A percentile compares a stretch with the other conserved stretches of the same genome.
phyloP scores from a whole-genome alignment of 2,797 vertebrate genomes.

The Lophius americanus region DNA sequence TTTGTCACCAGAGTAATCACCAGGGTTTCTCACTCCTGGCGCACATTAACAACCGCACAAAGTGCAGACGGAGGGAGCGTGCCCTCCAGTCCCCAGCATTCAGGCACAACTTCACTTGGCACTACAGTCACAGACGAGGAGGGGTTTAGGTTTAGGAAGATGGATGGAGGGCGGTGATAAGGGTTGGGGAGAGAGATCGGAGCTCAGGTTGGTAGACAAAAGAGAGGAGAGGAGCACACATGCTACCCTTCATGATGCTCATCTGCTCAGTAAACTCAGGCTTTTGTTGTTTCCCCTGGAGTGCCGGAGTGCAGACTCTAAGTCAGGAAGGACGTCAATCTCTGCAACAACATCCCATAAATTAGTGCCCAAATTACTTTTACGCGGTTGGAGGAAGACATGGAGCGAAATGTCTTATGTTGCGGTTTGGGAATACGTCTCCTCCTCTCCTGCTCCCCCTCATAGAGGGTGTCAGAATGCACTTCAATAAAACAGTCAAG shows the following conservation, averaged over 20 bases:
- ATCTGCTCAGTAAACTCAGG: constrained; percentile 76
- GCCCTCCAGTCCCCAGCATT: constrained; percentile 65
- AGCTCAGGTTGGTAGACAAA: constrained; percentile 71
- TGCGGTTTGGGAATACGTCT: constrained; percentile 70
- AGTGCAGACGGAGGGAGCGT: constrained; percentile 44
- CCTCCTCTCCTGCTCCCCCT: constrained; percentile 57
- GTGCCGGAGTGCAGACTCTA: constrained; percentile 69
- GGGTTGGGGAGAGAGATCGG: constrained; percentile 55
- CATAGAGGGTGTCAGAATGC: constrained; percentile 78
- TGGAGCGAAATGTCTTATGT: constrained; percentile 66
- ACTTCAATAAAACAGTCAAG: constrained; percentile 80
- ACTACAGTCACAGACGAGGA: constrained; percentile 50
- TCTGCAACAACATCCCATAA: constrained; percentile 81
- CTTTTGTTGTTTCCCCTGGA: constrained; percentile 82
- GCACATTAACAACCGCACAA: constrained; percentile 14
- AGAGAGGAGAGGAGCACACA: constrained; percentile 70
- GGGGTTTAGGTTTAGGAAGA: constrained; percentile 37
- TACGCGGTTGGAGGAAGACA: constrained; percentile 62
- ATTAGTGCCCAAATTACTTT: constrained; percentile 82
- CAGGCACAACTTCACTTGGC: constrained; percentile 72
- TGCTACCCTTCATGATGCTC: constrained; percentile 73
- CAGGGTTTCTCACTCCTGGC: constrained; percentile 41
- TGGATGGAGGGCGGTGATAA: constrained; percentile 49
- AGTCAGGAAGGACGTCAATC: constrained; percentile 83
- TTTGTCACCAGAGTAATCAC: constrained; percentile 62